A percentile compares a stretch with the other conserved stretches of the same genome.
Evolutionary conservation across 2,113 vertebrate species (phyloP).

Genomic region (Malaclemys terrapin): DNA sequence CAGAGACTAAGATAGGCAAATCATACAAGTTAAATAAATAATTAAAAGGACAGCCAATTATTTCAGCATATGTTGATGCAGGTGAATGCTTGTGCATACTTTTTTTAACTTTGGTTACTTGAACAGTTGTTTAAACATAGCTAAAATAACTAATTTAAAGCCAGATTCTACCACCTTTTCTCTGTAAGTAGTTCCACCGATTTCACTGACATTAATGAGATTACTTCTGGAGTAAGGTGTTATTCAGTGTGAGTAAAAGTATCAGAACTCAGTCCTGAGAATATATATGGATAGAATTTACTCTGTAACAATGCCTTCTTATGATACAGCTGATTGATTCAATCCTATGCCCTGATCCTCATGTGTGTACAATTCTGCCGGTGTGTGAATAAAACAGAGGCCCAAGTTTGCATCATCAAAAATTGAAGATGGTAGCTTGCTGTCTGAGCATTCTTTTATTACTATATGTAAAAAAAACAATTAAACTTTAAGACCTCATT

Average conservation of each 20-base stretch:
- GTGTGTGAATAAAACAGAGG: not conserved
- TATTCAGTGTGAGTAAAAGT: not conserved
- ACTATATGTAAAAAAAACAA: not conserved
- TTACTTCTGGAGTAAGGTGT: not conserved
- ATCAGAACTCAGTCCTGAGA: not conserved
- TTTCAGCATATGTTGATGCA: conserved; percentile 21
- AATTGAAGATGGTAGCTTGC: not conserved
- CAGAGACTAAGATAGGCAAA: not conserved
- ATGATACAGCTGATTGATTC: not conserved
- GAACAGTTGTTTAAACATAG: not conserved
- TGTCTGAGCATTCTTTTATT: not conserved
- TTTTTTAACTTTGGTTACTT: not conserved
- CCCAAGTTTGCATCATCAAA: not conserved
- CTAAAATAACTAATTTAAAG: not conserved
- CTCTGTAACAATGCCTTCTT: not conserved
- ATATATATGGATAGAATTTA: not conserved
- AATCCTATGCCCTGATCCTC: not conserved
- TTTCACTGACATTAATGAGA: not conserved
- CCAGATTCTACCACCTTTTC: not conserved
- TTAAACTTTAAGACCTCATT: not conserved
- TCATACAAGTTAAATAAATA: not conserved
- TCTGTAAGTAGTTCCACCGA: not conserved
- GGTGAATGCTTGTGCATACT: not conserved
- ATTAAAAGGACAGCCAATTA: not conserved
- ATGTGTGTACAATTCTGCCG: not conserved